Percentiles rank a stretch among this genome's conserved stretches.
phyloP scores from a whole-genome alignment of 2,888 invertebrate genomes.

The Drosophila koepferae region DNA sequence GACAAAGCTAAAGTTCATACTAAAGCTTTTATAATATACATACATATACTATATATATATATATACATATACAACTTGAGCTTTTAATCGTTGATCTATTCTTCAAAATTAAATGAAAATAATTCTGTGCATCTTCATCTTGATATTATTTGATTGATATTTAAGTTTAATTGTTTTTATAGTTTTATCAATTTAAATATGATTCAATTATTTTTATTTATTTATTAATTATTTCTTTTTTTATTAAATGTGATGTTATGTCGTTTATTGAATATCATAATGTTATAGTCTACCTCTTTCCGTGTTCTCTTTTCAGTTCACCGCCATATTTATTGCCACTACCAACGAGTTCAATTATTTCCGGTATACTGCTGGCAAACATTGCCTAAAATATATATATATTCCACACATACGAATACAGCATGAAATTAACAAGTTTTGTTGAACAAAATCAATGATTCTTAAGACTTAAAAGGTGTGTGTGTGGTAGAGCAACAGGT shows the following conservation, averaged over 20 bases:
- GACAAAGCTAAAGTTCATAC: constrained; percentile 2
- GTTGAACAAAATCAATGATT: constrained; percentile 42
- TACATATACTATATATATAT: not conserved
- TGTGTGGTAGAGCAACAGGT: constrained; percentile 40
- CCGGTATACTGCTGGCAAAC: constrained; percentile 99
- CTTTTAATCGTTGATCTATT: not conserved
- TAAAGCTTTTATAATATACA: not conserved
- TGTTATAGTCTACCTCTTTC: constrained; percentile 94
- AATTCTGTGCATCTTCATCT: constrained; percentile 22
- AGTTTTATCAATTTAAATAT: constrained; percentile 36
- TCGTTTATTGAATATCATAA: constrained; percentile 56
- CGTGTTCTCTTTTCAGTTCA: constrained; percentile 99
- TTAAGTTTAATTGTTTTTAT: constrained; percentile 39
- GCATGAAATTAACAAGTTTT: constrained; percentile 53
- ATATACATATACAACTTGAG: not conserved
- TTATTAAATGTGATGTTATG: constrained; percentile 53
- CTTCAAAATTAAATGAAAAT: constrained; percentile 5
- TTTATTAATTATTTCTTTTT: constrained; percentile 28
- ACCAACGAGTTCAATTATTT: constrained; percentile 99
- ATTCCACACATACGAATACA: constrained; percentile 71
- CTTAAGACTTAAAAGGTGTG: constrained; percentile 44
- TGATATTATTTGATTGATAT: constrained; percentile 59
- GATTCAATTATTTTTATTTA: constrained; percentile 37
- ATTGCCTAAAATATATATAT: constrained; percentile 93
- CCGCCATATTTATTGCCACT: constrained; percentile 99